Conservation (phyloP, 1,140 invertebrate species). For the Sogatella furcifera region DNA sequence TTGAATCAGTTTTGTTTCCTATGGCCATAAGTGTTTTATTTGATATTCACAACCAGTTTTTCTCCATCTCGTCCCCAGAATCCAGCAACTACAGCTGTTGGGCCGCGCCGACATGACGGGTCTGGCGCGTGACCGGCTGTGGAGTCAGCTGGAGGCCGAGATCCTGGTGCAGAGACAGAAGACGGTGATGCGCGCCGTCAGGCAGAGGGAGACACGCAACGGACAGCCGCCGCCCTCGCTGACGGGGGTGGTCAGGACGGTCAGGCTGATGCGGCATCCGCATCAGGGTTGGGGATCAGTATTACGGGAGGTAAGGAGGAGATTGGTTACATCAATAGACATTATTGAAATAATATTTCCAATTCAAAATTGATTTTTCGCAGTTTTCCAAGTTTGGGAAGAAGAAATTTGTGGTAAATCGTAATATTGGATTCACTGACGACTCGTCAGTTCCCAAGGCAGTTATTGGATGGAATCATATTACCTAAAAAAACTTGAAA, state of each 20-base stretch:
- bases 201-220: constrained; percentile 15
- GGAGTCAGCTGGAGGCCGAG: constrained; percentile 77
- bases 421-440: too few species aligned
- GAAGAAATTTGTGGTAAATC: too few species aligned
- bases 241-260: constrained; percentile 39
- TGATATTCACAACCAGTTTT: neutral
- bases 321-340: too few species aligned
- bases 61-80: constrained; percentile 40
- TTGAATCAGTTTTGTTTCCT: too few species aligned
- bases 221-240: constrained; percentile 3
- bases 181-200: constrained; percentile 43
- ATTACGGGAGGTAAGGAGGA: constrained; percentile 48
- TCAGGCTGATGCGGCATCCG: constrained; percentile 48
- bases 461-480: too few species aligned
- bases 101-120: constrained; percentile 55
- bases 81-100: constrained; percentile 78
- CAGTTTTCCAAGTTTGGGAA: too few species aligned
- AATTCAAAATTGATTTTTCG: too few species aligned
- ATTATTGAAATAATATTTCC: too few species aligned
- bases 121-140: constrained; percentile 64
- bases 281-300: constrained; percentile 70
- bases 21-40: too few species aligned
- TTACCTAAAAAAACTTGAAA: too few species aligned
- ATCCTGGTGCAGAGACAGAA: constrained; percentile 77
- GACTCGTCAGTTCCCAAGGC: too few species aligned